Base-by-base conservation (phyloP, 2,888 invertebrate genomes). In the Ametastegia equiseti region DNA sequence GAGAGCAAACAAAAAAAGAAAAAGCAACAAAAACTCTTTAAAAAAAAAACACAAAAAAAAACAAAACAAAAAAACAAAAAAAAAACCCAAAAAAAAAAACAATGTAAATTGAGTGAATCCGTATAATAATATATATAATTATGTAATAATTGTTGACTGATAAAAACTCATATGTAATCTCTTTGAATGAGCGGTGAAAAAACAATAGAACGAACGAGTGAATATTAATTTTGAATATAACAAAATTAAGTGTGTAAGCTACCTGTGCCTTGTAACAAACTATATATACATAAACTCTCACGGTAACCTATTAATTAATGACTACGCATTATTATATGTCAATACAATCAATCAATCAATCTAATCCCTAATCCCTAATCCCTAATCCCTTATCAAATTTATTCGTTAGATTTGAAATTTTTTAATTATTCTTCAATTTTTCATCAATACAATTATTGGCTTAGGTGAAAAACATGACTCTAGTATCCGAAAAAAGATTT, bases 251-350 rank as follows among this genome's bases (percentile, higher is more conserved):
- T 89, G 89, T 91, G 91, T 91, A 90, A 91, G 90, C 91, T 91
- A 91, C 91, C 90, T 91, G 91, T 91, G 91, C 91, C 91, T 91
- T 91, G 91, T 91, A 91, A 91, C 89, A 89, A 90, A 90, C 89
- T 91, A 91, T 88, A 87, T 83, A 84, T 83, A 85, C 84, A 87
- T 86, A 85, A 87, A 88, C 85, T 88, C 86, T 88, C 84, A 87
- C 86, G 86, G 85, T 88, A 88, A 87, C 85, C 86, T 86, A 85
- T 86, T 84, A 77, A 77, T 78, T 7, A 75, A 47, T n/a, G 54
- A 19, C 15, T 54, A n/a, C n/a, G n/a, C 0, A 23, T 33, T 30
- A 9, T 47, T 45, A 7, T 71, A 30, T 30, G 13, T n/a, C 19
- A 23, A 60, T 36, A 13, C 0, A 7, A 39, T 67, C 19, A 39